Conservation (phyloP, 2,888 invertebrate genomes). For the Drosophila putrida region DNA sequence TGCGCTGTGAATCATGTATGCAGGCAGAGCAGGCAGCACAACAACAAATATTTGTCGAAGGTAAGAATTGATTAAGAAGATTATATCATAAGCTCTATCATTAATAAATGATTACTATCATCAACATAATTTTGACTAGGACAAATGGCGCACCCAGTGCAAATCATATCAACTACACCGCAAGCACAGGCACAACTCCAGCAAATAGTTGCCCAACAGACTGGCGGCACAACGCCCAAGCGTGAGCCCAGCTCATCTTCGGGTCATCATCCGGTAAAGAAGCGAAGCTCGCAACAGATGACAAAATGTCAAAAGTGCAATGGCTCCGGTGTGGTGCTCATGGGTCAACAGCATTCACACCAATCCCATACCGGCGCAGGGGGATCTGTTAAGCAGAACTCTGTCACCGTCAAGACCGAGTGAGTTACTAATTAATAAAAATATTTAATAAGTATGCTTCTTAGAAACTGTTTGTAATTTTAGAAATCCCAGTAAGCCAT, state of each 20-base stretch:
- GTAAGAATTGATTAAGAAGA: constrained; percentile 78
- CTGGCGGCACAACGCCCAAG: constrained; percentile 68
- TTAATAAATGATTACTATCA: neutral
- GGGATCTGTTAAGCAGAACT: constrained; percentile 69
- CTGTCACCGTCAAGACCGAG: constrained; percentile 83
- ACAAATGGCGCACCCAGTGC: constrained; percentile 85
- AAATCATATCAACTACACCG: constrained; percentile 81
- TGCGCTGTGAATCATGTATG: constrained; percentile 88
- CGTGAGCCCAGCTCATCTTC: constrained; percentile 78
- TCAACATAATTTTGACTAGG: constrained; percentile 80
- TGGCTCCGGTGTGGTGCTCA: constrained; percentile 92
- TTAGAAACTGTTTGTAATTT: constrained; percentile 16
- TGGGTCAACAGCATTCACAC: constrained; percentile 74
- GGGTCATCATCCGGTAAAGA: constrained; percentile 92
- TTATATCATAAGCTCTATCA: neutral
- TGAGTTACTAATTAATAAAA: constrained; percentile 57
- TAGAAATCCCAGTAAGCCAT: constrained; percentile 90
- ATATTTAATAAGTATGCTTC: neutral
- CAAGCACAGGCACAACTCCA: constrained; percentile 77
- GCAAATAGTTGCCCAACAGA: constrained; percentile 76
- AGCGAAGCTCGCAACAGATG: constrained; percentile 91
- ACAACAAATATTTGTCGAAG: constrained; percentile 88
- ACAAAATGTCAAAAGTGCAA: constrained; percentile 96
- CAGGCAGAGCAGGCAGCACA: constrained; percentile 87
- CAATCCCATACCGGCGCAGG: constrained; percentile 55